Base-by-base conservation (phyloP, 2,797 vertebrate genomes). In the Brotula barbata region DNA sequence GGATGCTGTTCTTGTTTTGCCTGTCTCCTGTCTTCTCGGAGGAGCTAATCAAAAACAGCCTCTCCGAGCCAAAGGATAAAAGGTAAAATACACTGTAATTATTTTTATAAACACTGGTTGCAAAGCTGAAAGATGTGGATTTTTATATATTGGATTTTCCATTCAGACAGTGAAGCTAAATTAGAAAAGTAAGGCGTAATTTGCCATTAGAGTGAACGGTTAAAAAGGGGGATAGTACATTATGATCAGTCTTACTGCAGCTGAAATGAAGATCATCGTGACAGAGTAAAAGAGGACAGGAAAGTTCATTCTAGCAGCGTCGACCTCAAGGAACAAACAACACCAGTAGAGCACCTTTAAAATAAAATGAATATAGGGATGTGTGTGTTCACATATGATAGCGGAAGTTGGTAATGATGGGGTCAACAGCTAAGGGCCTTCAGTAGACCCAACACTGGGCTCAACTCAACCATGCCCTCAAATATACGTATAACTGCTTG, bases 311-410 rank as follows among this genome's bases (percentile, higher is more conserved):
- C n/a, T n/a, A n/a, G n/a, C n/a, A n/a, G n/a, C 77, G 80, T 85
- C 82, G 82, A 85, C 75, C 80, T 77, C 68, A 60, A 73, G 48
- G 75, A 82, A 64, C 25, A 37, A 79, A 73, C 71, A 71, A 77
- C 75, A 77, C 67, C 78, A 85, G 74, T 82, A 71, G 75, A 81
- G 70, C 80, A 74, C 76, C 81, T 72, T 34, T 17, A 64, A 73
- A 66, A 70, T 57, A 45, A 28, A 60, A 28, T 33, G 5, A 33
- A 6, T 7, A 6, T 28, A 28, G 8, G 8, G 25, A 8, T 28
- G 19, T 53, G 47, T 71, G 22, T 59, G 58, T 65, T 31, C 34
- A 43, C 55, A 22, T 67, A 3, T 41, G 36, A n/a, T n/a, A n/a
- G n/a, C n/a, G n/a, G n/a, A n/a, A 58, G 22, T 57, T 15, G 9